Evolutionary conservation across 2,888 invertebrate genomes (phyloP), one percentile per base, ranked within the genome.

Genomic region (Portevinia maculata): DNA sequence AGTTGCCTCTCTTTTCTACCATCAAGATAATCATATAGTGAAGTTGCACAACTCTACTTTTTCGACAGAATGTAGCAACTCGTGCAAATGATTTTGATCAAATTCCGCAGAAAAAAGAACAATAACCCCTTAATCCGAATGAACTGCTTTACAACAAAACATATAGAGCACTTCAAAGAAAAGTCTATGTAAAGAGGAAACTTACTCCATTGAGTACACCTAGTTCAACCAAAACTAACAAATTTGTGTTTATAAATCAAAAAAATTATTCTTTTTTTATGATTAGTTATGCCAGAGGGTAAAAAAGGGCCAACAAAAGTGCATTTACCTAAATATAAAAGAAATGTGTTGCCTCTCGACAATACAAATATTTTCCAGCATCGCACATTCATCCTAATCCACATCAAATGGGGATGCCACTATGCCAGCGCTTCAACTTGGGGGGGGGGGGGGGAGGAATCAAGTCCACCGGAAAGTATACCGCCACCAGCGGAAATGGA

Each of bases 401-500:
- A 65, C 57, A 62, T 64, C 69, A 53, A 60, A 53, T 48, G 21
- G 55, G 37, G 41, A 76, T 69, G 62, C 32, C 9, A n/a, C n/a
- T n/a, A n/a, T n/a, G n/a, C n/a, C n/a, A n/a, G n/a, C n/a, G n/a
- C n/a, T n/a, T n/a, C n/a, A n/a, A n/a, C n/a, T n/a, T n/a, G n/a
- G 34, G 15, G 44, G 28, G 44, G 65, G 55, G 59, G 17, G 21
- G 50, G 2, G 32, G 8, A 60, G 50, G 34, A 70, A 76, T 81
- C 70, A 70, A 13, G 1, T 53, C 59, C 70, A 39, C 78, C 83
- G 83, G 83, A 83, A 78, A 78, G 67, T 62, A 78, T 67, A 37
- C 60, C 41, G 73, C 78, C 79, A 84, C 73, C 74, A 79, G 59
- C 74, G 84, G 85, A 84, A 85, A 85, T 85, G 84, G 71, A 85